These are phyloP conservation scores for Eupithecia inturbata DNA, from an alignment of 2,888 invertebrate genomes.

Conservation along the genomic window DNA sequence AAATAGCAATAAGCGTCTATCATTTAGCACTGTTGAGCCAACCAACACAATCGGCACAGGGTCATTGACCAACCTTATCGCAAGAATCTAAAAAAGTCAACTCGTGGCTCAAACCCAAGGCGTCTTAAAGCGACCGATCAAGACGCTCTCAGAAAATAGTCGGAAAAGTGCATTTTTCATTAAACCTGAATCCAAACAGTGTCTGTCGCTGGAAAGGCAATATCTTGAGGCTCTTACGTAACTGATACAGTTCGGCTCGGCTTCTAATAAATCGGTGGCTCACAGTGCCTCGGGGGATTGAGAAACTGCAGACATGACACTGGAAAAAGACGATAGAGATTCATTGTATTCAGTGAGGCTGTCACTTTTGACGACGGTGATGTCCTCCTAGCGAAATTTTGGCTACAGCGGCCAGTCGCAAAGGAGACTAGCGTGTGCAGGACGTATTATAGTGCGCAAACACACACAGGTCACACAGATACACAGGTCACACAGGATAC, in stretches of 20 bases:
- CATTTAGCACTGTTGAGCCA: neutral
- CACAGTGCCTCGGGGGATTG: slow-evolving; percentile 40
- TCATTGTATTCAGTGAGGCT: neutral
- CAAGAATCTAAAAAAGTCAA: neutral
- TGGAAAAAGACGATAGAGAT: neutral
- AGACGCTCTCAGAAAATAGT: slow-evolving; percentile 14
- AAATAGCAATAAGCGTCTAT: too few species aligned
- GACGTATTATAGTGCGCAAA: too few species aligned
- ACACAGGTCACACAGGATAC: too few species aligned
- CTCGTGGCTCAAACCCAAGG: neutral
- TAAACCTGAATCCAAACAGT: slow-evolving; percentile 35
- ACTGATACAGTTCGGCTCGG: slow-evolving; percentile 67
- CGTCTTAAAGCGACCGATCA: slow-evolving; percentile 2
- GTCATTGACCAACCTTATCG: neutral
- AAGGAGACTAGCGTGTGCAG: too few species aligned
- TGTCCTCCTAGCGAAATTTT: too few species aligned
- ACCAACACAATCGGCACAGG: neutral
- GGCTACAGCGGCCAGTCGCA: too few species aligned
- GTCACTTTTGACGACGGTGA: too few species aligned
- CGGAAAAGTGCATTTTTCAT: slow-evolving; percentile 40
- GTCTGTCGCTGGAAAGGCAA: slow-evolving; percentile 40
- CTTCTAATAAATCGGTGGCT: slow-evolving; percentile 70
- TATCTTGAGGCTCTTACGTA: slow-evolving; percentile 57
- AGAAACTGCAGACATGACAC: neutral
- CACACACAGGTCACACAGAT: too few species aligned